These are phyloP conservation scores for Choreutis nemorana DNA, from an alignment of 2,888 invertebrate species.

Conservation along the genomic window DNA sequence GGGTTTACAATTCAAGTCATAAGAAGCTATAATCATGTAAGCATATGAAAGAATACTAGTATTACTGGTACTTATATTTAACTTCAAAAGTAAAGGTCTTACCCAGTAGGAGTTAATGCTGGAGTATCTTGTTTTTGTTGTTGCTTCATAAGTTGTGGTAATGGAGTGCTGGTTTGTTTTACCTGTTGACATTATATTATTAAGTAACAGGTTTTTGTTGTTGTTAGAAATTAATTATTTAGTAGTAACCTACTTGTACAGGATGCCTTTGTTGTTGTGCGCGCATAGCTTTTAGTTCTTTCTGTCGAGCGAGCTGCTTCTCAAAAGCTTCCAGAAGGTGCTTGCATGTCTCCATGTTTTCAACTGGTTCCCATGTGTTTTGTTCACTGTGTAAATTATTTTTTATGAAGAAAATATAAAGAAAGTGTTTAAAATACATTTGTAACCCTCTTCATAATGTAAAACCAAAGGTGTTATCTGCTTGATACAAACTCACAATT, in stretches of 20 bases:
- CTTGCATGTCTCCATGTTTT: slow-evolving; percentile 79
- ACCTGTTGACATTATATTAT: slow-evolving; percentile 21
- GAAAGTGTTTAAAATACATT: background rate
- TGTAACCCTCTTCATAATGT: no score
- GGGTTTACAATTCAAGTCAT: no score
- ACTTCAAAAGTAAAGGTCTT: no score
- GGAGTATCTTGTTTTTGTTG: slow-evolving; percentile 45
- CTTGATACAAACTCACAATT: no score
- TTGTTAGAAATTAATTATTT: background rate
- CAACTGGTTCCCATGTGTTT: slow-evolving; percentile 86
- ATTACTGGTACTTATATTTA: no score
- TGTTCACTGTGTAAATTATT: slow-evolving; percentile 64
- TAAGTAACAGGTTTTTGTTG: slow-evolving; percentile 9
- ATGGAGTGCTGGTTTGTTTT: slow-evolving; percentile 43
- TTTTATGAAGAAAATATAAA: background rate
- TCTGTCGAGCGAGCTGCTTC: slow-evolving; percentile 77
- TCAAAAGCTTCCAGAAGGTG: slow-evolving; percentile 82
- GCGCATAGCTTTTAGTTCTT: slow-evolving; percentile 71
- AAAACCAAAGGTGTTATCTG: no score
- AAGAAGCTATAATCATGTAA: no score
- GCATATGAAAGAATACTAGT: no score
- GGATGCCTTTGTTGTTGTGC: slow-evolving; percentile 51
- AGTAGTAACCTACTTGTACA: slow-evolving; percentile 30
- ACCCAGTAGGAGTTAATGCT: slow-evolving; percentile 49
- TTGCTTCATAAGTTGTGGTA: slow-evolving; percentile 45